Conservation (phyloP, 1,140 invertebrate genomes). For the Diprion similis region DNA sequence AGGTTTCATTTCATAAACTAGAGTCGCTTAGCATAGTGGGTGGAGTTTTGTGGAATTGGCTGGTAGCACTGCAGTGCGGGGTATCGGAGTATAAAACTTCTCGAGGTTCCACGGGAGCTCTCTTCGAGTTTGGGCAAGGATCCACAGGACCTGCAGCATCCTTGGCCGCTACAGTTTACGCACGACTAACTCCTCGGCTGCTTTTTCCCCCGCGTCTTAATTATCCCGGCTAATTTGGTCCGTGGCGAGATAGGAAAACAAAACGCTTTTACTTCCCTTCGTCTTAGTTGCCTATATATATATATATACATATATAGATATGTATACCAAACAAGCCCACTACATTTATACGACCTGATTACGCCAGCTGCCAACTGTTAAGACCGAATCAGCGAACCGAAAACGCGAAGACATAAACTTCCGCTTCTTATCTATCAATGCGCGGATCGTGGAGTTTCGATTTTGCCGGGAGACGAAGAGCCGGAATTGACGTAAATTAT, state of each 20-base stretch:
- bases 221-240: slow-evolving; percentile 4
- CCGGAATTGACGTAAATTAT: too few species aligned
- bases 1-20: slow-evolving; percentile 5
- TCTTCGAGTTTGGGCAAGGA: background rate
- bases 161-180: background rate
- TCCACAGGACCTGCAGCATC: too few species aligned
- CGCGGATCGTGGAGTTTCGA: too few species aligned
- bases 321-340: background rate
- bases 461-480: too few species aligned
- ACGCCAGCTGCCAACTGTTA: background rate
- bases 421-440: background rate
- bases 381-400: background rate
- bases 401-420: background rate
- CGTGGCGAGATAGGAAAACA: slow-evolving; percentile 3
- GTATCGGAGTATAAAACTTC: slow-evolving; percentile 1
- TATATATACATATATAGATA: too few species aligned
- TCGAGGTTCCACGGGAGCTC: background rate
- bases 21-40: slow-evolving; percentile 1
- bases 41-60: background rate
- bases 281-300: background rate
- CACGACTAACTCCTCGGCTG: slow-evolving; percentile 2
- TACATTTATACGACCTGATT: slow-evolving; percentile 7
- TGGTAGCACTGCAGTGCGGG: background rate
- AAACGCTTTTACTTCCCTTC: background rate
- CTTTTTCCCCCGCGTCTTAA: background rate